Evolutionary conservation across 1,140 invertebrate genomes (phyloP), one percentile per base, ranked within the genome.

Genomic region (Temnothorax curvispinosus): DNA sequence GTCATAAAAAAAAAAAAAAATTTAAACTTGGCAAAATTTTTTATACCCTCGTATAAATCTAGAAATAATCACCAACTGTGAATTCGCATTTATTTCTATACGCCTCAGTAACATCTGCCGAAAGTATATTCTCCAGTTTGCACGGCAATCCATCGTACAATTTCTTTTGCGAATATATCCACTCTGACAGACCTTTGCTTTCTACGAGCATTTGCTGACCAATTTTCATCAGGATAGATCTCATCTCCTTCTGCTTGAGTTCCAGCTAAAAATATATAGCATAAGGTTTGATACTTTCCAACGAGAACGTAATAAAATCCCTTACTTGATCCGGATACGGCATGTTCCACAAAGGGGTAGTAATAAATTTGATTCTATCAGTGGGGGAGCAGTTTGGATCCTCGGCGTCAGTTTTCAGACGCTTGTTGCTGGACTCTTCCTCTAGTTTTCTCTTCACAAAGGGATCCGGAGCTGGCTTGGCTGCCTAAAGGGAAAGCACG

Each of bases 1-100:
- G 58, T 78, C 87, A 47, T 72, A 87, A 87, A 27, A 87, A 87
- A 44, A 58, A 11, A 15, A 15, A 47, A 52, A 41, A 54, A 86
- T 77, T 72, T 38, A 47, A 38, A 54, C 18, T 54, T 69, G 3
- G 35, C n/a, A 64, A 41, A 64, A 67, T 77, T 64, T 62, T 18
- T 1, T 27, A 85, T 52, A 35, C 52, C 27, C 5, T 41, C 11
- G 1, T 38, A 32, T 52, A 56, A 60, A 41, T 84, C 44, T 60
- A 87, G 80, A 41, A 47, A 96, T 93, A 96, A 95, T 89, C 96
- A 90, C 99, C 99, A 89, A 99, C 96, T 18, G 98, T 98, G 93
- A 99, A 99, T 96, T 99, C 99, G 96, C 99, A 99, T 95, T 99
- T 99, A 94, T 99, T 99, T 62, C 99, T 96, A 94, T 99, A 99